These are phyloP conservation scores for Knipowitschia caucasica DNA, from an alignment of 2,797 vertebrate species.

Conservation along the genomic window DNA sequence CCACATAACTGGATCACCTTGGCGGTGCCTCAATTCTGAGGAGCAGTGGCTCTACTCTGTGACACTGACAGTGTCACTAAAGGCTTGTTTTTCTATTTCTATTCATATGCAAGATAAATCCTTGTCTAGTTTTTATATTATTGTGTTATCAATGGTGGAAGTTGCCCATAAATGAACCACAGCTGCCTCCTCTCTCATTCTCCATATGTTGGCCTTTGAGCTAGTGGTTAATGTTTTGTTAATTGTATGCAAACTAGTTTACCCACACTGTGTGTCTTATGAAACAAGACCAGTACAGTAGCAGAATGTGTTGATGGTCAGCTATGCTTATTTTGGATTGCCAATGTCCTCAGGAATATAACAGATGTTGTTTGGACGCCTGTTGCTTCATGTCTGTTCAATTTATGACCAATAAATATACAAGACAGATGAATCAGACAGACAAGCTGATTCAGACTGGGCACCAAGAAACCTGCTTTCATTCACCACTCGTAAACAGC, in stretches of 20 bases:
- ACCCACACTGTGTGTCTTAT: not conserved
- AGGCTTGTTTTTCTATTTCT: no score
- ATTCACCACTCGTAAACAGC: not conserved
- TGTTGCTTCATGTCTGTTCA: not conserved
- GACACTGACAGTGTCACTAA: no score
- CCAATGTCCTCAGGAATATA: not conserved
- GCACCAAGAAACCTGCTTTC: not conserved
- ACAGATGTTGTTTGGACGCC: not conserved
- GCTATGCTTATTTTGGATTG: not conserved
- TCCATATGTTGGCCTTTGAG: slow-evolving; percentile 8
- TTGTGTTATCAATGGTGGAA: not conserved
- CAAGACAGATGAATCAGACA: not conserved
- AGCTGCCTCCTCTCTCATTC: not conserved
- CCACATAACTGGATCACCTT: no score
- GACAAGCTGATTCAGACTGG: not conserved
- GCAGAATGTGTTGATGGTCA: not conserved
- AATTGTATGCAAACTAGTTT: slow-evolving; percentile 6
- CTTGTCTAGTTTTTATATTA: not conserved
- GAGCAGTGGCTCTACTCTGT: no score
- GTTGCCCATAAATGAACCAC: not conserved
- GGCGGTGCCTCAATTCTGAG: no score
- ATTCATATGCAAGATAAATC: not conserved
- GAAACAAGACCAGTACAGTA: not conserved
- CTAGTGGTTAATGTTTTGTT: slow-evolving; percentile 1
- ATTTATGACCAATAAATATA: not conserved